phyloP scores from a whole-genome alignment of 2,888 invertebrate species.

The Chouioia cunea region DNA sequence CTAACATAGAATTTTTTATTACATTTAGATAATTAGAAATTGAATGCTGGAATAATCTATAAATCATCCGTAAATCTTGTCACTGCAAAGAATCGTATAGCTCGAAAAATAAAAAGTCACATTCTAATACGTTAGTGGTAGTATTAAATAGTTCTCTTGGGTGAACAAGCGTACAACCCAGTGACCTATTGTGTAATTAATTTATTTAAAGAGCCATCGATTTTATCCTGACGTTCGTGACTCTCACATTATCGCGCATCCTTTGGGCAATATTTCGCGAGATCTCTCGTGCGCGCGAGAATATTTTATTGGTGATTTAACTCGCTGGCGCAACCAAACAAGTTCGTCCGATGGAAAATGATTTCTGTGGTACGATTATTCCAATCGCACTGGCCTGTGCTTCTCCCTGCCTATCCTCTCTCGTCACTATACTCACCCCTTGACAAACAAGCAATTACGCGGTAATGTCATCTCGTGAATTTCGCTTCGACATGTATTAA shows the following conservation, averaged over 20 bases:
- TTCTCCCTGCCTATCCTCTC: no score
- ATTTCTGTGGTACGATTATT: slow-evolving; percentile 39
- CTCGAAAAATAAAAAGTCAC: no score
- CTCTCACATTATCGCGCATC: not conserved
- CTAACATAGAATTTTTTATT: no score
- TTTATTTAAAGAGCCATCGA: slow-evolving; percentile 5
- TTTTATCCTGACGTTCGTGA: not conserved
- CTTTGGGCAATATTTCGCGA: slow-evolving; percentile 14
- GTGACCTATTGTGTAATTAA: slow-evolving; percentile 5
- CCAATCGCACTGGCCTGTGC: slow-evolving; percentile 19
- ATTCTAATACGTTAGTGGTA: no score
- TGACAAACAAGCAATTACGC: slow-evolving; percentile 44
- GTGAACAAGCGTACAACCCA: not conserved
- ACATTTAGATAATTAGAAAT: no score
- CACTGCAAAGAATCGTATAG: no score
- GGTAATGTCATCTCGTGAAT: slow-evolving; percentile 43
- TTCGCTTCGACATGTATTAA: slow-evolving; percentile 40
- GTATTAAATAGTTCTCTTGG: no score
- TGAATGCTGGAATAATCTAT: no score
- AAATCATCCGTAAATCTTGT: no score
- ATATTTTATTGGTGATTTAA: slow-evolving; percentile 38
- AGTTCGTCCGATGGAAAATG: slow-evolving; percentile 19
- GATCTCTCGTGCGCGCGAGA: slow-evolving; percentile 1
- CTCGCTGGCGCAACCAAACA: not conserved
- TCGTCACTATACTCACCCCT: no score